Evolutionary conservation across 2,113 vertebrate species (phyloP), one percentile per base, ranked within the genome.

Genomic region (Clarias magur): DNA sequence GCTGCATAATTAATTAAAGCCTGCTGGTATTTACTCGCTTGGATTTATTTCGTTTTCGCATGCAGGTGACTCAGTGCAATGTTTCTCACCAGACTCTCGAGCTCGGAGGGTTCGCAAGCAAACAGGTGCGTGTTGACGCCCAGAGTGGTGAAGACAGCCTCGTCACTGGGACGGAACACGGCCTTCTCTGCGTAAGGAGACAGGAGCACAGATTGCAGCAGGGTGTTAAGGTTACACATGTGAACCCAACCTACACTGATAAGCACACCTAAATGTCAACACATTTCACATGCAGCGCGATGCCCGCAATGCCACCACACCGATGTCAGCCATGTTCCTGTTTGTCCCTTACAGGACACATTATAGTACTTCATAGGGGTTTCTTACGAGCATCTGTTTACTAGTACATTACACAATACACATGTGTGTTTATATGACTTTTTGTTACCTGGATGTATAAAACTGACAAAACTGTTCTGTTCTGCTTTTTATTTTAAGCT

Each of bases 121-220:
- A 99, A 99, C 89, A 99, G 96, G 94, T 99, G 98, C 67, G 98
- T 99, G 95, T 99, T 99, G 93, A 99, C 97, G 8, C 98, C 98
- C 94, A 99, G 94, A 0, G 98, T 98, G 91, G 98, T 99, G 94
- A 99, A 99, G 68, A 99, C 98, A 0, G 97, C 98, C 92, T 99
- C 98, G 67, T 99, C 98, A 0, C 96, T 97, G 3, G 97, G 97
- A 83, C 98, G 97, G 56, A 99, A 96, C 90, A 97, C 96, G 0
- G 96, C 96, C 90, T 98, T 99, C 89, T 99, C 98, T 99, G 94
- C n/a, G 54, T 23, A 85, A 63, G 89, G 56, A 89, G 19, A 87
- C 63, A 84, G 81, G 78, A 68, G 62, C 76, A 86, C 76, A 88
- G 80, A 85, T 87, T 82, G 25, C 60, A 72, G 73, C 60, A 16